Evolutionary conservation across 2,113 vertebrate species (phyloP), one percentile per base, ranked within the genome.

Genomic region (Pluvialis apricaria): DNA sequence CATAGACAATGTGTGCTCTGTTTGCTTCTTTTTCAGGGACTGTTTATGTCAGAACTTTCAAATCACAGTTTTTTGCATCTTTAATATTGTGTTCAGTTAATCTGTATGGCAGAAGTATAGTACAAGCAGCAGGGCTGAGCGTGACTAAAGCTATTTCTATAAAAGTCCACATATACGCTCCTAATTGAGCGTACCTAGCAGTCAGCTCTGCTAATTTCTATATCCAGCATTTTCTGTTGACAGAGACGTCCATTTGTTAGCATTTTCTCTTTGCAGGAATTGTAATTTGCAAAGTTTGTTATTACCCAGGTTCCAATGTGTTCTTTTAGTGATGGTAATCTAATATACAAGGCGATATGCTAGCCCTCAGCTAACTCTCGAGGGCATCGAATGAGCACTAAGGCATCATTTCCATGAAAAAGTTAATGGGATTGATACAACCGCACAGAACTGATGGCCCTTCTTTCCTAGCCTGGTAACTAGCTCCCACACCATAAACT

Each of bases 41-140:
- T 81, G 90, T 85, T 97, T 93, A 79, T 92, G 81, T 78, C 71
- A 96, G 85, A 94, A 89, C 92, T 86, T 93, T 95, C 72, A 97
- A 86, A 91, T 81, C 79, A 90, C 47, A 54, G 25, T 69, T 93
- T 96, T 92, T 45, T 95, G 58, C 80, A 87, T 85, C 29, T 97
- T 77, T 94, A 89, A 92, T 92, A 76, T 61, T 90, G 60, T 57
- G 38, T 91, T 92, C 71, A 62, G 83, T 78, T 95, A 92, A 96
- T 92, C 70, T 78, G 47, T 66, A 70, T 44, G 68, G 60, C 71
- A 96, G 87, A 73, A 93, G 51, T 87, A 72, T 15, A 51, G 70
- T 15, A 26, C 36, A 83, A 85, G 73, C 87, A 87, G 81, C 72
- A 88, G 84, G 89, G 86, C 75, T 95, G 81, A 84, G 36, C 0